A percentile compares a stretch with the other conserved stretches of the same genome.
These are phyloP conservation scores for Caenorhabditis brenneri DNA, from an alignment of 1,140 invertebrate genomes.

Conservation along the genomic window DNA sequence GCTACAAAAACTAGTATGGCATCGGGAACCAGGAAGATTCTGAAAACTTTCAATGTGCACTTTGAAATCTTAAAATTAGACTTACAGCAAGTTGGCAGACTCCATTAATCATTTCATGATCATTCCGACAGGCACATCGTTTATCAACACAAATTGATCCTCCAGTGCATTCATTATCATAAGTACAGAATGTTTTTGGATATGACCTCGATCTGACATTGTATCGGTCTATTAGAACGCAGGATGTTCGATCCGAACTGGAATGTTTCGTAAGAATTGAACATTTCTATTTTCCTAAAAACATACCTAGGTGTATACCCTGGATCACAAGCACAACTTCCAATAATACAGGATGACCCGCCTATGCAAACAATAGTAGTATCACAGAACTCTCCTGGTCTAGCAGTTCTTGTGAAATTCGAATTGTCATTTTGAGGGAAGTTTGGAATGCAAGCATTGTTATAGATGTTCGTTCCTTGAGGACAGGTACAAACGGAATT, in stretches of 20 bases:
- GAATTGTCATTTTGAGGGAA: slow-evolving; percentile 26
- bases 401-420: slow-evolving; percentile 30
- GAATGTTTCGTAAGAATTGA: not conserved
- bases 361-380: slow-evolving; percentile 47
- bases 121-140: slow-evolving; percentile 34
- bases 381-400: slow-evolving; percentile 53
- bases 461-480: slow-evolving; percentile 17
- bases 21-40: slow-evolving; percentile 16
- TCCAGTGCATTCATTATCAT: slow-evolving; percentile 33
- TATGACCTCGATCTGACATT: slow-evolving; percentile 18
- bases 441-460: slow-evolving; percentile 32
- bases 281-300: not conserved
- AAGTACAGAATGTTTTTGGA: slow-evolving; percentile 7
- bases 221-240: slow-evolving; percentile 11
- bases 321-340: slow-evolving; percentile 42
- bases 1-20: slow-evolving; percentile 8
- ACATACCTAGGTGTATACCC: not conserved
- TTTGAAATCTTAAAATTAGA: not conserved
- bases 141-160: slow-evolving; percentile 36
- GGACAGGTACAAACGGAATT: slow-evolving; percentile 53
- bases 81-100: not conserved
- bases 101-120: slow-evolving; percentile 21
- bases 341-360: slow-evolving; percentile 46
- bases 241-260: slow-evolving; percentile 38
- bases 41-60: not conserved